Evolutionary conservation across 1,140 invertebrate genomes (phyloP), one percentile per base, ranked within the genome.

Genomic region (Chironomus striatipennis): DNA sequence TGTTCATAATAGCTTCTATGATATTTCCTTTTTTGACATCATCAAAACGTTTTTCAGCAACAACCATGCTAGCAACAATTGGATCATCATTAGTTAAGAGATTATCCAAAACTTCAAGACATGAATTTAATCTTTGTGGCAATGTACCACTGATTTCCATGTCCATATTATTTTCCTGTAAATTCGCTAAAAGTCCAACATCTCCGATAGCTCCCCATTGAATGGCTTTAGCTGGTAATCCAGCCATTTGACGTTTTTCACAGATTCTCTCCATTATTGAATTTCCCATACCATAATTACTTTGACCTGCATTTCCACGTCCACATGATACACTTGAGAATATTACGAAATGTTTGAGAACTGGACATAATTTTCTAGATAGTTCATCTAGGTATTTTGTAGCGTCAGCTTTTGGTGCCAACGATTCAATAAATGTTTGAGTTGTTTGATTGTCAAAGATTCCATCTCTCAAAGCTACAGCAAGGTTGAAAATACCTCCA

Each of bases 261-360:
- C 88, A 89, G 74, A 90, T 86, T 75, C 87, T 83, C 80, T 90
- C 89, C 88, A 90, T 89, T 20, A 88, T 81, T 1, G 87, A 88
- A 80, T 90, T 90, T 4, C 87, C 85, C 80, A 87, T 85, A 64
- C 87, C 93, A 80, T 95, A 95, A 81, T 94, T 95, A 5, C 89
- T 88, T 81, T 95, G 93, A 9, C 93, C 93, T 73, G 88, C 87
- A 81, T 95, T 94, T 75, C 93, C 93, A 75, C 91, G 85, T 12
- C 93, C 93, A 83, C 91, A 93, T 43, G 88, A 89, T 15, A 94
- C 90, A 20, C 91, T 93, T 1, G 93, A 95, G 81, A 95, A 95
- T 20, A 92, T 87, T 1, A 89, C 86, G 77, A 90, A 89, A 77
- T 86, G 79, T 81, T 83, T 80, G 18, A 88, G 78, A 18, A 79